Conservation (phyloP, 2,113 vertebrate genomes). For the Felis catus region DNA sequence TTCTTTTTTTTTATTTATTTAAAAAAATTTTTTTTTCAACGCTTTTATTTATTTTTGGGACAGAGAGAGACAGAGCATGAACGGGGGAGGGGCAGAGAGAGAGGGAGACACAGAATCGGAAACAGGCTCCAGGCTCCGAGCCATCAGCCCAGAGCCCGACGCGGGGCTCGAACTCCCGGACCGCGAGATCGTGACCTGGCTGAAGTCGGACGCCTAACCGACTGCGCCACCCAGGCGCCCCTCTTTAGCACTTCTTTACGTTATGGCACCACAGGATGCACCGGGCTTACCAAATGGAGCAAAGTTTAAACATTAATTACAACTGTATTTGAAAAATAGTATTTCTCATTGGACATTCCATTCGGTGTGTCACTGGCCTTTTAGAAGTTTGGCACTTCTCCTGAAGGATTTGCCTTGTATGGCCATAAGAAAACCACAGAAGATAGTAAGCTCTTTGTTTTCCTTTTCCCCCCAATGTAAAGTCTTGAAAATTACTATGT, state of each 20-base stretch:
- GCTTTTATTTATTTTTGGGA: no score
- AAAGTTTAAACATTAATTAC: not conserved
- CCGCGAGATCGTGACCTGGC: no score
- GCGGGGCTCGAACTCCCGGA: no score
- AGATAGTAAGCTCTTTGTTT: conserved; percentile 1
- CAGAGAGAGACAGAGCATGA: no score
- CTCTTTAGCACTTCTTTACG: not conserved
- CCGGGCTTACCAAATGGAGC: not conserved
- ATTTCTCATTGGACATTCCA: not conserved
- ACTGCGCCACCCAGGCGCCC: no score
- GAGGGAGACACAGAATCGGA: no score
- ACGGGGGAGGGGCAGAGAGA: no score
- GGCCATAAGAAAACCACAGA: not conserved
- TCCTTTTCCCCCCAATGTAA: not conserved
- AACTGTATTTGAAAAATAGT: not conserved
- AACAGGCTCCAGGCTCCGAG: no score
- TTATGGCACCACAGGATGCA: not conserved
- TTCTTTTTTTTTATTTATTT: not conserved
- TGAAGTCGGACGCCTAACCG: no score
- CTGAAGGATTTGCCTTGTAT: not conserved
- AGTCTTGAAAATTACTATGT: conserved; percentile 48
- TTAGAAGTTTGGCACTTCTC: not conserved
- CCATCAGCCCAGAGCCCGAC: no score
- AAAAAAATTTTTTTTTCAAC: no score
- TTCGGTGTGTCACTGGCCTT: not conserved